Evolutionary conservation across 2,113 vertebrate species (phyloP).

Genomic region (Pogonocichla stellata): DNA sequence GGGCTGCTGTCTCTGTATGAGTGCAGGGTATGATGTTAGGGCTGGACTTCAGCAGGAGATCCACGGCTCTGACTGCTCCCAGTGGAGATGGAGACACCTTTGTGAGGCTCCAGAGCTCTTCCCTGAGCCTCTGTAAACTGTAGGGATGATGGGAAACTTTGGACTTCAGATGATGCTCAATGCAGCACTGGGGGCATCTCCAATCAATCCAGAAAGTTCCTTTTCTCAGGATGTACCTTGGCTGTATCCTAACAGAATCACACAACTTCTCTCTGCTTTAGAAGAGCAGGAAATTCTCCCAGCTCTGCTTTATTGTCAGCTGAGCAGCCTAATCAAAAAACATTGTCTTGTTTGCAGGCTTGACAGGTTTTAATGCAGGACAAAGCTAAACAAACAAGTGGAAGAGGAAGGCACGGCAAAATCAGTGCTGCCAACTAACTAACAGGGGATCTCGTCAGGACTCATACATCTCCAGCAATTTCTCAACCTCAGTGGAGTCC

Average conservation of each 20-base stretch:
- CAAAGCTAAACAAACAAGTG: slow-evolving; percentile 26
- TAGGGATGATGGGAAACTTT: background rate
- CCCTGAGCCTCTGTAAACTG: background rate
- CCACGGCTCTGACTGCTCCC: accelerated
- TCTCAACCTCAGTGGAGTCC: slow-evolving; percentile 22
- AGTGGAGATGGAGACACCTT: background rate
- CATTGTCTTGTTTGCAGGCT: slow-evolving; percentile 11
- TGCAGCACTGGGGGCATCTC: background rate
- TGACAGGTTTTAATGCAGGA: slow-evolving; percentile 40
- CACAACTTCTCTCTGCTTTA: background rate
- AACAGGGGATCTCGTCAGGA: background rate
- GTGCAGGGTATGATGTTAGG: background rate
- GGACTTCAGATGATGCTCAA: background rate
- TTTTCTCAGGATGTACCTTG: background rate
- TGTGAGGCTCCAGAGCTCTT: background rate
- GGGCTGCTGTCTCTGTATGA: background rate
- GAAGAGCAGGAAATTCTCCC: background rate
- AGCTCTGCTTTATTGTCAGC: background rate
- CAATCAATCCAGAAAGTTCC: background rate
- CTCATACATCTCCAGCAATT: slow-evolving; percentile 36
- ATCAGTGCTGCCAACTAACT: background rate
- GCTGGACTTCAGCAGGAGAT: background rate
- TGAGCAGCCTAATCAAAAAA: slow-evolving; percentile 26
- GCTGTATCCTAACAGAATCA: background rate
- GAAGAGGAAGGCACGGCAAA: slow-evolving; percentile 6